These are phyloP conservation scores for Gallinago jamesoni DNA, from an alignment of 2,113 vertebrate species.

Conservation along the genomic window DNA sequence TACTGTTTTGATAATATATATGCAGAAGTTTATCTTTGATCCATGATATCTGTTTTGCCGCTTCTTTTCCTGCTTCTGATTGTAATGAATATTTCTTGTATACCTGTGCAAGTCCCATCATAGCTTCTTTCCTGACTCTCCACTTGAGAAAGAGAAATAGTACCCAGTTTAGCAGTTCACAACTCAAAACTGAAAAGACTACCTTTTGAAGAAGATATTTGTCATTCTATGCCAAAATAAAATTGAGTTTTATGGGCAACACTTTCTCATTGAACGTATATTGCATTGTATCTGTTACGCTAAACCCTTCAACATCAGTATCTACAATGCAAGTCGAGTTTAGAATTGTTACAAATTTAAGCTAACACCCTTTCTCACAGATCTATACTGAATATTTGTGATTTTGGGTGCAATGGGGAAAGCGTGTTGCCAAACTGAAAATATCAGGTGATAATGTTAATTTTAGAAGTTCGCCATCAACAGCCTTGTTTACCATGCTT, in stretches of 20 bases:
- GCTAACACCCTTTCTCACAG: background rate
- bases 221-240: background rate
- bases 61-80: conserved; percentile 94
- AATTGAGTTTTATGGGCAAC: background rate
- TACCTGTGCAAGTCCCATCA: conserved; percentile 98
- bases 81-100: conserved; percentile 98
- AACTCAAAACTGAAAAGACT: background rate
- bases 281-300: background rate
- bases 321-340: background rate
- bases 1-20: conserved; percentile 99
- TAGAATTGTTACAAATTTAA: background rate
- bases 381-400: background rate
- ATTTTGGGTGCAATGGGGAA: background rate
- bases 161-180: background rate
- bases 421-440: background rate
- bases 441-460: fast-evolving
- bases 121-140: conserved; percentile 98
- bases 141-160: conserved; percentile 79
- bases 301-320: background rate
- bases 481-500: background rate
- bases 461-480: background rate
- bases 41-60: conserved; percentile 97
- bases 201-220: background rate
- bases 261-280: background rate
- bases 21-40: conserved; percentile 98